phyloP scores from a whole-genome alignment of 2,113 vertebrate genomes.

The Heloderma charlesbogerti region DNA sequence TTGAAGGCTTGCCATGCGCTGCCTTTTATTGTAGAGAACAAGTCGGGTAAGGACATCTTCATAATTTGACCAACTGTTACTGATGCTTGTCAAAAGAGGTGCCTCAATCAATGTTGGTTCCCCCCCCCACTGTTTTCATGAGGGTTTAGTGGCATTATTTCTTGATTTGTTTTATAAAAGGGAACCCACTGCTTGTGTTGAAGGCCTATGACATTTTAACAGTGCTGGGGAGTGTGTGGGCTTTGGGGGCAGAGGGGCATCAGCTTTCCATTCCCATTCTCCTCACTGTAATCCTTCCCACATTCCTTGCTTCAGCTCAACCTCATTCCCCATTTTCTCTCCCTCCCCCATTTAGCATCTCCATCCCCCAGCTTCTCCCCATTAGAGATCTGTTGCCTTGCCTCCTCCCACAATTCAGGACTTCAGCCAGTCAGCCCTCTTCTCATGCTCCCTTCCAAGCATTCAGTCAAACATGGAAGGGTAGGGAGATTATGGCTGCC shows the following conservation, averaged over 20 bases:
- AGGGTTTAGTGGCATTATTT: not conserved
- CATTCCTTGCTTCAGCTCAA: not conserved
- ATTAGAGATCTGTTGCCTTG: not conserved
- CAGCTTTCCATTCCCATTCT: not conserved
- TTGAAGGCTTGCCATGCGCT: not conserved
- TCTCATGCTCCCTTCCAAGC: not conserved
- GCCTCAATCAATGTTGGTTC: conserved; percentile 9
- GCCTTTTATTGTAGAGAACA: conserved; percentile 6
- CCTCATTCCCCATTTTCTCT: not conserved
- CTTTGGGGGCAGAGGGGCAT: not conserved
- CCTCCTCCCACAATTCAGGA: not conserved
- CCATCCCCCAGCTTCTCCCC: not conserved
- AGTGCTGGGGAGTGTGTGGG: too few relatives aligned
- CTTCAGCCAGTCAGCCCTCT: not conserved
- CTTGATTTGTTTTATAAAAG: not conserved
- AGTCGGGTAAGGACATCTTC: not conserved
- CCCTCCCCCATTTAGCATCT: not conserved
- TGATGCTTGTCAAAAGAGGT: conserved; percentile 10
- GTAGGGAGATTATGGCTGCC: not conserved
- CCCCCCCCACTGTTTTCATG: not conserved
- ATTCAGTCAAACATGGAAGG: not conserved
- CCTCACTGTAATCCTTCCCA: not conserved
- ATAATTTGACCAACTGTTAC: not conserved
- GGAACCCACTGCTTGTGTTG: not conserved
- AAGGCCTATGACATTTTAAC: not conserved